These are phyloP conservation scores for Onychomys arenicola DNA, from an alignment of 2,797 vertebrate species.

Conservation along the genomic window DNA sequence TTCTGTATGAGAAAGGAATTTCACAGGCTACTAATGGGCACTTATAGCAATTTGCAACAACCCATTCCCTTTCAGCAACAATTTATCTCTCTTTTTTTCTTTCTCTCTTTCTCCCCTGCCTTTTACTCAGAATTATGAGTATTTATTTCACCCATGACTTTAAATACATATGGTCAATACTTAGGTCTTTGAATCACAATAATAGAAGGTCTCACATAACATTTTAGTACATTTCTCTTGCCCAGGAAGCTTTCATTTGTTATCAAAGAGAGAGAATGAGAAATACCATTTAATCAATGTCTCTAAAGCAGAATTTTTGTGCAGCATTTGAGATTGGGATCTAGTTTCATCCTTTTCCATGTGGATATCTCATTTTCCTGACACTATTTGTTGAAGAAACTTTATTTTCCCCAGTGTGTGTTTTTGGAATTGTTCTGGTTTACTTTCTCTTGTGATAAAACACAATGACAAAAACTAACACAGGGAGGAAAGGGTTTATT, in stretches of 20 bases:
- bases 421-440: neutral
- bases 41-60: neutral
- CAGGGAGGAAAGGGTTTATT: neutral
- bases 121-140: neutral
- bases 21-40: neutral
- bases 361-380: neutral
- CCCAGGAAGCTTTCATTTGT: slow-evolving; percentile 39
- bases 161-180: slow-evolving; percentile 45
- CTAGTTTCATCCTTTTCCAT: neutral
- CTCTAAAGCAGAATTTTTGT: neutral
- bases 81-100: neutral
- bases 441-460: neutral
- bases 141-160: slow-evolving; percentile 21
- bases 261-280: neutral
- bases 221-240: slow-evolving; percentile 18
- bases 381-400: neutral
- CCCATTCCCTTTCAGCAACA: neutral
- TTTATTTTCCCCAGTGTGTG: neutral
- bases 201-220: slow-evolving; percentile 31
- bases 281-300: slow-evolving; percentile 30
- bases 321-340: neutral
- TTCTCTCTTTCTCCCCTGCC: neutral
- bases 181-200: neutral
- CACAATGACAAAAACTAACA: neutral
- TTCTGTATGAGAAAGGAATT: neutral